These are phyloP conservation scores for Steatocranus sp. DNA, from an alignment of 2,797 vertebrate genomes.

Conservation along the genomic window DNA sequence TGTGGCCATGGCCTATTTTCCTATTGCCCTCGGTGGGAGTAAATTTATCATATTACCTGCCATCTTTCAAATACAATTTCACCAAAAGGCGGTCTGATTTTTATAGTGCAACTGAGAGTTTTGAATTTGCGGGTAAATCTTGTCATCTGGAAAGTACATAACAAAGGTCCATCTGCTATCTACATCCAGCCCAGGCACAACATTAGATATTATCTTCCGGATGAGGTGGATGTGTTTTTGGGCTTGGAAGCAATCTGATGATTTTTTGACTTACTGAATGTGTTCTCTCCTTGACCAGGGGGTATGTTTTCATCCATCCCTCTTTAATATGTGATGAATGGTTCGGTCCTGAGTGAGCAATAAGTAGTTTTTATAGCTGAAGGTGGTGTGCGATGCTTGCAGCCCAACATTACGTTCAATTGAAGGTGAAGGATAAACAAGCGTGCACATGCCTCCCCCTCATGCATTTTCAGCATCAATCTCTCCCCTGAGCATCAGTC, in stretches of 20 bases:
- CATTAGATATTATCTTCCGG: conserved; percentile 62
- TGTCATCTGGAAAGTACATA: conserved; percentile 68
- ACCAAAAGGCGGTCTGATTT: background rate
- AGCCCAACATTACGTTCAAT: background rate
- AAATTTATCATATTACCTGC: background rate
- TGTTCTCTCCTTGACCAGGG: conserved; percentile 62
- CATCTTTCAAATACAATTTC: conserved; percentile 8
- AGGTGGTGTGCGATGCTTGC: background rate
- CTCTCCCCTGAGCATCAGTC: conserved; percentile 40
- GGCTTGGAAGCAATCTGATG: conserved; percentile 59
- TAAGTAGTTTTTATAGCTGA: conserved; percentile 54
- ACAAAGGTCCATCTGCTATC: conserved; percentile 64
- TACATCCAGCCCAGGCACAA: conserved; percentile 53
- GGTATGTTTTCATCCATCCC: conserved; percentile 54
- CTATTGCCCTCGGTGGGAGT: background rate
- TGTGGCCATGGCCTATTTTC: background rate
- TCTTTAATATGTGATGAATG: conserved; percentile 53
- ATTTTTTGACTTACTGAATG: conserved; percentile 71
- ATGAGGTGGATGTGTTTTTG: conserved; percentile 55
- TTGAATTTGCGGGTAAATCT: conserved; percentile 36
- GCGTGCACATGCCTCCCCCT: background rate
- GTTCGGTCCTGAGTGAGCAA: conserved; percentile 47
- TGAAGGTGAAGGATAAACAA: conserved; percentile 13
- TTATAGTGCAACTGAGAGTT: conserved; percentile 8
- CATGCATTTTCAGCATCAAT: conserved; percentile 19